Evolutionary conservation across 2,888 invertebrate genomes (phyloP).

Genomic region (Amphipyra berbera): DNA sequence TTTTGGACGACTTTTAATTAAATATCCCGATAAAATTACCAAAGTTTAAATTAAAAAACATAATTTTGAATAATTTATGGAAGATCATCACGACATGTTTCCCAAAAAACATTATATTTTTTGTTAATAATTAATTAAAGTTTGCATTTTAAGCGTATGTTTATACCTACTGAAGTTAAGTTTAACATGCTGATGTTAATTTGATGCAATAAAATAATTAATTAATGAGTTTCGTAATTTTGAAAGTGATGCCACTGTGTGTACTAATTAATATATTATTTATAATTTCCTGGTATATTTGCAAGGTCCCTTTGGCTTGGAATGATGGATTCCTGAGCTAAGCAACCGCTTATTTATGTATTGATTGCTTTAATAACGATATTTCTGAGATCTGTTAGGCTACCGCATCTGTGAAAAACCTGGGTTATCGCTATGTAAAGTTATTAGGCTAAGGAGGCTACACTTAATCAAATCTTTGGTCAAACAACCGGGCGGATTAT

Average conservation of each 20-base stretch:
- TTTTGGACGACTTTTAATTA: conserved; percentile 58
- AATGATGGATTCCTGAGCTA: too few species aligned
- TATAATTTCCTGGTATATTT: neutral
- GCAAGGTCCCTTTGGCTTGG: neutral
- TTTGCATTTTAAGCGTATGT: conserved; percentile 50
- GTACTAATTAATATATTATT: conserved; percentile 20
- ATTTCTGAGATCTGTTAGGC: too few species aligned
- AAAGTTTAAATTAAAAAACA: conserved; percentile 55
- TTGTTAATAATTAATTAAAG: conserved; percentile 50
- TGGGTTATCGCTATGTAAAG: too few species aligned
- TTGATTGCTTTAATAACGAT: too few species aligned
- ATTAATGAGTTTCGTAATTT: conserved; percentile 25
- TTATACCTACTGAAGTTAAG: conserved; percentile 18
- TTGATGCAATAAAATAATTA: conserved; percentile 53
- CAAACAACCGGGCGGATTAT: too few species aligned
- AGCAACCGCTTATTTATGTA: too few species aligned
- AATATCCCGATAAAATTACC: conserved; percentile 53
- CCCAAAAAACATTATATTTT: conserved; percentile 44
- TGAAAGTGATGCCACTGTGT: conserved; percentile 19
- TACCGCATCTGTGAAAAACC: too few species aligned
- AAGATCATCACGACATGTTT: conserved; percentile 54
- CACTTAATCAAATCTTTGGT: too few species aligned
- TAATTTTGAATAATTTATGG: conserved; percentile 61
- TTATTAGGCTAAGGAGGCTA: too few species aligned
- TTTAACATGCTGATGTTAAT: conserved; percentile 52